Evolutionary conservation across 2,113 vertebrate genomes (phyloP).

Genomic region (Pseudopodoces humilis): DNA sequence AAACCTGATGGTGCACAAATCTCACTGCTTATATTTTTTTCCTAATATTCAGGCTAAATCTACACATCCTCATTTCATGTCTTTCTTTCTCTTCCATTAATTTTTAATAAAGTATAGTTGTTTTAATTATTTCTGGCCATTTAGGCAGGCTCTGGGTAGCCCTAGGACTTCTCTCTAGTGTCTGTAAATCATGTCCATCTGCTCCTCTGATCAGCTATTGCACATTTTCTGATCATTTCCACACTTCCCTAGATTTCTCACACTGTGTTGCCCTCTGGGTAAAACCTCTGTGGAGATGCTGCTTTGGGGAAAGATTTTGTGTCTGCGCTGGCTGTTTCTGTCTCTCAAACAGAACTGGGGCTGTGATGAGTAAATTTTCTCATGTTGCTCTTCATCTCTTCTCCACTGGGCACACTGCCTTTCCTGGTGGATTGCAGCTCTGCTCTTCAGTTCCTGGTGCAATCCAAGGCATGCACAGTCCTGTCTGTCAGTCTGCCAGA

Average conservation of each 20-base stretch:
- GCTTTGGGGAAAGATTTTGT: not conserved
- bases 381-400: not conserved
- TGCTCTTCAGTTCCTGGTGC: not conserved
- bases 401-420: not conserved
- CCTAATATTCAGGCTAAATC: not conserved
- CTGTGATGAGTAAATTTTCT: not conserved
- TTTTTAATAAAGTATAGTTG: not conserved
- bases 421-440: not conserved
- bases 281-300: not conserved
- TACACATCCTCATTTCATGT: not conserved
- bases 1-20: not conserved
- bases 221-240: not conserved
- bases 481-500: not conserved
- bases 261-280: not conserved
- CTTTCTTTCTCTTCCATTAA: not conserved
- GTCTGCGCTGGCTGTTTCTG: not conserved
- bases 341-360: not conserved
- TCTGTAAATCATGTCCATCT: not conserved
- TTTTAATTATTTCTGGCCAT: not conserved
- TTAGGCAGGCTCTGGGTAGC: not conserved
- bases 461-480: not conserved
- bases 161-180: not conserved
- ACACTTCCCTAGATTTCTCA: not conserved
- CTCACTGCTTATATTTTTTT: not conserved
- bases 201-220: not conserved